These are phyloP conservation scores for Ispidina lecontei DNA, from an alignment of 2,797 vertebrate genomes.

Conservation along the genomic window DNA sequence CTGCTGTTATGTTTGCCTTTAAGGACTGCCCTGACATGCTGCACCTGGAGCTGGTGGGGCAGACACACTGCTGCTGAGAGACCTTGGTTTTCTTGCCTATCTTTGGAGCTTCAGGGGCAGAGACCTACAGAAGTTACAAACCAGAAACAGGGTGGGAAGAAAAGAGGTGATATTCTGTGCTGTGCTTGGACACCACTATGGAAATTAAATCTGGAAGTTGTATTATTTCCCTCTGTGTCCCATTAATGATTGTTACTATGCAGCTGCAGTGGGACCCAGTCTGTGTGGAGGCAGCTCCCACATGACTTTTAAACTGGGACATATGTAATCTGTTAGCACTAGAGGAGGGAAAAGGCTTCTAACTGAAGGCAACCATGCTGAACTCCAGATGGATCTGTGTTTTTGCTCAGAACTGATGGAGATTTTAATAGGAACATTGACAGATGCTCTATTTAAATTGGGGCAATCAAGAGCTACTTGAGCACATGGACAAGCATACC, in stretches of 20 bases:
- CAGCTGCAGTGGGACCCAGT: not conserved
- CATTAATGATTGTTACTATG: not conserved
- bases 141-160: not conserved
- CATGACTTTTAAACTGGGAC: not conserved
- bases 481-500: not conserved
- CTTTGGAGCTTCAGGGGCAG: not conserved
- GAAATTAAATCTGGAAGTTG: slow-evolving; percentile 28
- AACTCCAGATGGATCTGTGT: not conserved
- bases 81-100: not conserved
- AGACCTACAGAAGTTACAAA: not conserved
- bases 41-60: not conserved
- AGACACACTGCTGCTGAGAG: not conserved
- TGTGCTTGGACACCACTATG: not conserved
- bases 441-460: not conserved
- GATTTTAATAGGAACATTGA: not conserved
- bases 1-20: not conserved
- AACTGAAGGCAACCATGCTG: not conserved
- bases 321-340: not conserved
- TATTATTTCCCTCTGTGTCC: not conserved
- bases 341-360: not conserved
- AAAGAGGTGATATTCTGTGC: not conserved
- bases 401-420: not conserved
- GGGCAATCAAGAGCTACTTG: not conserved
- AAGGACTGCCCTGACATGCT: not conserved
- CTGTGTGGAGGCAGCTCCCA: not conserved